Evolutionary conservation across 2,888 invertebrate species (phyloP).

Genomic region (Heliothis peltigera): DNA sequence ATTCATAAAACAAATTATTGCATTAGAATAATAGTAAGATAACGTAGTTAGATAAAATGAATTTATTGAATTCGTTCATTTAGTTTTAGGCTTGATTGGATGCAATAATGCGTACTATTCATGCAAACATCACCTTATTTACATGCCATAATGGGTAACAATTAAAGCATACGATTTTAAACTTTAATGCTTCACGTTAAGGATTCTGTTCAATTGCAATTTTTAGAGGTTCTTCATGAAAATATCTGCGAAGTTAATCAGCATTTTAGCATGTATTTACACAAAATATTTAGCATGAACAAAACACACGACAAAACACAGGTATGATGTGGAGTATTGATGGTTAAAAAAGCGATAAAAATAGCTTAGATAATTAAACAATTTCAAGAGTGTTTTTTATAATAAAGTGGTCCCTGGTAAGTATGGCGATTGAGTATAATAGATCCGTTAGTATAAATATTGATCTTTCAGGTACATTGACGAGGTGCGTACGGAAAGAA

Average conservation of each 20-base stretch:
- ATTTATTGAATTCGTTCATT: slow-evolving; percentile 31
- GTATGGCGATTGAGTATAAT: slow-evolving; percentile 25
- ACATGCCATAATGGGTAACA: neutral
- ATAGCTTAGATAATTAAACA: slow-evolving; percentile 10
- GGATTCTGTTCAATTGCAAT: slow-evolving; percentile 32
- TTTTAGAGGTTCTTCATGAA: slow-evolving; percentile 26
- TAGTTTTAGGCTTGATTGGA: slow-evolving; percentile 51
- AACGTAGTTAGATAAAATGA: slow-evolving; percentile 42
- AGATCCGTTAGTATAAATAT: slow-evolving; percentile 19
- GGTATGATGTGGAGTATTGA: slow-evolving; percentile 49
- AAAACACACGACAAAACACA: slow-evolving; percentile 53
- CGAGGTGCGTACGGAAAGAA: slow-evolving; percentile 91
- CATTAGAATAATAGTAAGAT: slow-evolving; percentile 50
- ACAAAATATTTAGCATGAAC: slow-evolving; percentile 55
- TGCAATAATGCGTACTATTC: slow-evolving; percentile 23
- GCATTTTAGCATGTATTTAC: slow-evolving; percentile 56
- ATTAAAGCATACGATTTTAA: slow-evolving; percentile 42
- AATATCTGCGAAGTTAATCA: slow-evolving; percentile 21
- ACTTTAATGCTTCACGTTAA: slow-evolving; percentile 45
- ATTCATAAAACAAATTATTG: slow-evolving; percentile 42
- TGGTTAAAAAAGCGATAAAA: slow-evolving; percentile 6
- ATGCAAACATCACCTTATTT: slow-evolving; percentile 28
- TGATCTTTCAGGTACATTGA: slow-evolving; percentile 91
- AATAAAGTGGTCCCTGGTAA: slow-evolving; percentile 35
- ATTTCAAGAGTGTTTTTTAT: neutral